These are phyloP conservation scores for Syngnathoides biaculeatus DNA, from an alignment of 2,113 vertebrate species.

Conservation along the genomic window DNA sequence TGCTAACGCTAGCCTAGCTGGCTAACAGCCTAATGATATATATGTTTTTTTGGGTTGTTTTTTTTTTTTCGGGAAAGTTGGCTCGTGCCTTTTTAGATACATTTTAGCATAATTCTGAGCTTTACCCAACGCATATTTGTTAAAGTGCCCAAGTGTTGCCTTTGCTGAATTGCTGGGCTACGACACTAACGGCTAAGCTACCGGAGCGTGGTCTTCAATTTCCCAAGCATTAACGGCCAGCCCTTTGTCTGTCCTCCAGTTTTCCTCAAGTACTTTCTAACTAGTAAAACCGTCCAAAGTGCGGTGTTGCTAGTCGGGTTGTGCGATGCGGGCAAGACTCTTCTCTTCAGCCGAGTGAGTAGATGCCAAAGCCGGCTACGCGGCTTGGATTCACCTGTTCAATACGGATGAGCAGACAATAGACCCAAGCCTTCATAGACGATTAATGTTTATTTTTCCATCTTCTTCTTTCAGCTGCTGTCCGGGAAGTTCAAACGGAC, in stretches of 20 bases:
- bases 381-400: neutral
- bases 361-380: neutral
- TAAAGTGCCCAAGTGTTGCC: too few species aligned
- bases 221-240: neutral
- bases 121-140: neutral
- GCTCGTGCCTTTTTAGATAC: neutral
- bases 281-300: slow-evolving; percentile 66
- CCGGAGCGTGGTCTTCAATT: neutral
- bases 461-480: slow-evolving; percentile 74
- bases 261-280: slow-evolving; percentile 68
- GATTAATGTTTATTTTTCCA: neutral
- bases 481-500: slow-evolving; percentile 82
- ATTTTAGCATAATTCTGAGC: neutral
- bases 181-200: slow-evolving; percentile 14
- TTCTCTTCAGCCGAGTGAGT: slow-evolving; percentile 72
- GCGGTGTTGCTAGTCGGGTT: slow-evolving; percentile 71
- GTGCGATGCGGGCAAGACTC: slow-evolving; percentile 76
- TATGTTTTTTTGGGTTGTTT: neutral
- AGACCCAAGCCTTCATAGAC: neutral
- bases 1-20: slow-evolving; percentile 22
- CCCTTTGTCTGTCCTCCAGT: slow-evolving; percentile 41
- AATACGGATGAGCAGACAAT: neutral
- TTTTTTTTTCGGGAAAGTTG: neutral
- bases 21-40: neutral
- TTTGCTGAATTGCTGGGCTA: neutral